phyloP scores from a whole-genome alignment of 2,888 invertebrate species.

The Xestia xanthographa region DNA sequence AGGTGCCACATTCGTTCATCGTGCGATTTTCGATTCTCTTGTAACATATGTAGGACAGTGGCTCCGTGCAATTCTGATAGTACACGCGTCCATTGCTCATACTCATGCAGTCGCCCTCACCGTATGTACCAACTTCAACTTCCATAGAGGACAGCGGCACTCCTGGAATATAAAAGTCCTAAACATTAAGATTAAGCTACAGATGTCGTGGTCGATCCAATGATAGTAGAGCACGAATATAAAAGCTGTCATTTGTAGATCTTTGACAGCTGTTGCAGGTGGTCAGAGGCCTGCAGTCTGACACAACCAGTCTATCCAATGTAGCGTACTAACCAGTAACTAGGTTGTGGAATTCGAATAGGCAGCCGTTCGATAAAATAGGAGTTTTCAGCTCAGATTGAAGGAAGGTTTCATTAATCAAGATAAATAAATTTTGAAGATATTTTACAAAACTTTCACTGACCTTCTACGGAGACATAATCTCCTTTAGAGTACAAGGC shows the following conservation, averaged over 20 bases:
- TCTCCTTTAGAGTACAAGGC: constrained; percentile 38
- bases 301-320: neutral
- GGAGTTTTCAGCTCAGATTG: neutral
- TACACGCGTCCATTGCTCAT: constrained; percentile 3
- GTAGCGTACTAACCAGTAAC: neutral
- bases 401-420: neutral
- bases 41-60: constrained; percentile 31
- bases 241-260: neutral
- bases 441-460: constrained; percentile 5
- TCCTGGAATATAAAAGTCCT: constrained; percentile 17
- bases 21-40: constrained; percentile 28
- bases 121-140: neutral
- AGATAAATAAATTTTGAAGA: neutral
- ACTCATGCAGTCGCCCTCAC: constrained; percentile 13
- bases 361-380: neutral
- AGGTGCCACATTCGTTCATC: constrained; percentile 38
- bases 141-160: constrained; percentile 34
- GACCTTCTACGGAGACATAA: constrained; percentile 44
- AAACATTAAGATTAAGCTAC: neutral
- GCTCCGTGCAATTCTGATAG: constrained; percentile 18
- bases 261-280: neutral
- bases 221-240: neutral
- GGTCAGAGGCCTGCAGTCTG: neutral
- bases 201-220: neutral
- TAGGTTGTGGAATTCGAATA: neutral